Evolutionary conservation across 2,113 vertebrate species (phyloP), one percentile per base, ranked within the genome.

Genomic region (Oenanthe oenanthe): DNA sequence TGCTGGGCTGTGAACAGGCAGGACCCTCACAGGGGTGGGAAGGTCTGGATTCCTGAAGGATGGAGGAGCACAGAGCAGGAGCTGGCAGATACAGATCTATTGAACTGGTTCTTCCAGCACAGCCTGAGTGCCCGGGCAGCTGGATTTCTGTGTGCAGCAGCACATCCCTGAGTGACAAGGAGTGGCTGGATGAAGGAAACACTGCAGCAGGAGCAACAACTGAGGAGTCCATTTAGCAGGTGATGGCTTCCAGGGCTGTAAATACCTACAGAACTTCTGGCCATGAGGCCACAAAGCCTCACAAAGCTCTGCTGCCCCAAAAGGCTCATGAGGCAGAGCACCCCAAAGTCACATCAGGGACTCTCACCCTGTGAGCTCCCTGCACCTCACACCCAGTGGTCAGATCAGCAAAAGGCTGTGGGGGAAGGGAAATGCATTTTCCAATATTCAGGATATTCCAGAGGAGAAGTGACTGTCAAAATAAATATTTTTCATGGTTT

Each of bases 81-180:
- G 42, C 42, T 15, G 5, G 31, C 3, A 91, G 94, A 95, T 95
- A 83, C 0, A 2, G n/a, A 93, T 95, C 96, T 96, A 32, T 83
- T 56, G 71, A 95, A 95, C 92, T 93, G 88, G 95, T 96, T 96
- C 90, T 96, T 90, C 94, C 93, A 88, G 94, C 75, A 8, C 43
- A 93, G 92, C 96, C 90, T 90, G 94, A 92, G 92, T 32, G 63
- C 93, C 90, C 2, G 14, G 79, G 19, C 82, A 70, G 76, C 67
- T 89, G 89, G 85, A 76, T 94, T 93, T 93, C 57, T 96, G 67
- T 77, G 90, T 89, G 1, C 2, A 96, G 32, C 17, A 93, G 72
- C 94, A 95, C 48, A 56, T 40, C 78, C 61, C 16, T 29, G 72
- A 88, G 88, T 24, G 61, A 72, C 38, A 31, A 85, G 85, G 92